Conservation (phyloP, 2,888 invertebrate genomes). For the Leptinotarsa tumamoca region DNA sequence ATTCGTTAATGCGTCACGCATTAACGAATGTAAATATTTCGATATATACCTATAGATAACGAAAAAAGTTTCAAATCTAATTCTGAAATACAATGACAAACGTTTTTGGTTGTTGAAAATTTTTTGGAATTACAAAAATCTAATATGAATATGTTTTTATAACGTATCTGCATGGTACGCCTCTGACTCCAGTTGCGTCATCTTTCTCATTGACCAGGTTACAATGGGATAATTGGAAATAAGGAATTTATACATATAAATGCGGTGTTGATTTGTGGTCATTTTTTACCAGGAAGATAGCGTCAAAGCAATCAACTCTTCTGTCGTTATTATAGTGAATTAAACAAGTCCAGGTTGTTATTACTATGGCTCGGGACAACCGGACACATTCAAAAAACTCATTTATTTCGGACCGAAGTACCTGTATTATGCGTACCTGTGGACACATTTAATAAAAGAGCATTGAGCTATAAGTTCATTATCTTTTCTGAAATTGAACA, state of each 20-base stretch:
- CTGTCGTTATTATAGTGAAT: slow-evolving; percentile 39
- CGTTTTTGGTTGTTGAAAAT: not conserved
- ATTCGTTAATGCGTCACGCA: too few relatives aligned
- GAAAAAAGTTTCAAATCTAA: too few relatives aligned
- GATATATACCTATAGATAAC: too few relatives aligned
- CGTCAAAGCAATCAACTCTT: slow-evolving; percentile 42
- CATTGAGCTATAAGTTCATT: too few relatives aligned
- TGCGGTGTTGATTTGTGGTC: slow-evolving; percentile 52
- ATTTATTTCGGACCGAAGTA: slow-evolving; percentile 35
- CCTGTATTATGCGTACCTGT: slow-evolving; percentile 10
- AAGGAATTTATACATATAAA: slow-evolving; percentile 55
- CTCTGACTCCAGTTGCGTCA: slow-evolving; percentile 53
- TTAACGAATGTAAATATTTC: too few relatives aligned
- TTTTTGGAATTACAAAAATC: not conserved
- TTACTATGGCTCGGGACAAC: slow-evolving; percentile 39
- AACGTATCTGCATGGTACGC: slow-evolving; percentile 4
- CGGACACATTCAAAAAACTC: slow-evolving; percentile 35
- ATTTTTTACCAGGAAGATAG: slow-evolving; percentile 45
- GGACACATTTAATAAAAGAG: not conserved
- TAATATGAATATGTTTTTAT: not conserved
- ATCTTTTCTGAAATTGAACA: too few relatives aligned
- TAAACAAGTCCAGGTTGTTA: slow-evolving; percentile 40
- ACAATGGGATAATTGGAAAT: slow-evolving; percentile 57
- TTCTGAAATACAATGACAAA: too few relatives aligned
- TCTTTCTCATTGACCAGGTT: slow-evolving; percentile 55